A percentile compares a stretch with the other conserved stretches of the same genome.
Evolutionary conservation across 1,140 invertebrate genomes (phyloP).

Genomic region (Laupala kohalensis): DNA sequence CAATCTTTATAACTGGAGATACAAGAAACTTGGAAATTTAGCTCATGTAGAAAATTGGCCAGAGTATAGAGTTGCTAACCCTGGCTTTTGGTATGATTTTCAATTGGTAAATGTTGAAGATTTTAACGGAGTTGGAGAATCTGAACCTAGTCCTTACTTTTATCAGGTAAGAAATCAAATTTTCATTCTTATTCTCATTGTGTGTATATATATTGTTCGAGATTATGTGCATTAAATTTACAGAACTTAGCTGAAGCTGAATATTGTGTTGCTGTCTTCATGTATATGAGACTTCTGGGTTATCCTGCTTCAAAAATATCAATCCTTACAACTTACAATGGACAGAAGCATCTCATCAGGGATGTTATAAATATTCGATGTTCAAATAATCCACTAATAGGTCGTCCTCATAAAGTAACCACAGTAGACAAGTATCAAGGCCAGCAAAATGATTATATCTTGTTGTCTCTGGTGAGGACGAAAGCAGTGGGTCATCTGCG

Average conservation of each 20-base stretch:
- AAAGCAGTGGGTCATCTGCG: constrained; percentile 91
- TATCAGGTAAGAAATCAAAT: constrained; percentile 57
- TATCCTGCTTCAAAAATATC: constrained; percentile 97
- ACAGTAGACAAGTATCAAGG: constrained; percentile 99
- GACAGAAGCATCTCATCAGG: constrained; percentile 92
- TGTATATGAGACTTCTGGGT: constrained; percentile 96
- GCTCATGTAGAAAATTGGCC: constrained; percentile 65
- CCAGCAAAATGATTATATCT: constrained; percentile 97
- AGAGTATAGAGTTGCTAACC: constrained; percentile 82
- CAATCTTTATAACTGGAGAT: constrained; percentile 93
- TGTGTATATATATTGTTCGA: neutral
- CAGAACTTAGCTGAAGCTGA: constrained; percentile 98
- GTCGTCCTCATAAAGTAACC: constrained; percentile 84
- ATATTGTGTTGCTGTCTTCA: constrained; percentile 93
- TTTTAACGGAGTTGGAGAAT: constrained; percentile 93
- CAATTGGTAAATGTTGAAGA: constrained; percentile 95
- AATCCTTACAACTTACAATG: constrained; percentile 99
- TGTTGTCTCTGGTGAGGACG: constrained; percentile 91
- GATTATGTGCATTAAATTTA: constrained; percentile 14
- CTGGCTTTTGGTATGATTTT: constrained; percentile 86
- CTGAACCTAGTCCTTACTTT: constrained; percentile 95
- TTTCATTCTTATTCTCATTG: neutral
- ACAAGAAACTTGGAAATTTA: constrained; percentile 88
- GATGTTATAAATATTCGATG: constrained; percentile 93
- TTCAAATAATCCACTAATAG: constrained; percentile 92